These are phyloP conservation scores for Galerucella nymphaeae DNA, from an alignment of 2,888 invertebrate genomes.

Conservation along the genomic window DNA sequence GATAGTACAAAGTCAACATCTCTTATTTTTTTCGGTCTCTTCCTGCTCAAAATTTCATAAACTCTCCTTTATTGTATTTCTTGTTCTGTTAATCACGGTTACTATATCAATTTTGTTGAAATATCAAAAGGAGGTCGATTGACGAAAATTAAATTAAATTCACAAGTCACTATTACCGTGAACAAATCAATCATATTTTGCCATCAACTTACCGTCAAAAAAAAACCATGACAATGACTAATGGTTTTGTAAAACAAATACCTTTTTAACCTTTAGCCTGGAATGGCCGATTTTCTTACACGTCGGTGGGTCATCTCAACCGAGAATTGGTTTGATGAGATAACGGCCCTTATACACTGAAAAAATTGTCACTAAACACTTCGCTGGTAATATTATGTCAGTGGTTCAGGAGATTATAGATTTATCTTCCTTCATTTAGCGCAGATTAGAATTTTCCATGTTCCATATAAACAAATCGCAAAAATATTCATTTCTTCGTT, in stretches of 20 bases:
- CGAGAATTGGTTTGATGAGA: slow-evolving; percentile 35
- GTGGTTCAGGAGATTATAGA: no score
- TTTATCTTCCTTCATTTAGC: no score
- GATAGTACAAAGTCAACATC: no score
- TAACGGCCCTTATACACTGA: slow-evolving; percentile 44
- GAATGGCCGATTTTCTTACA: slow-evolving; percentile 27
- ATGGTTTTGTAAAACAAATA: slow-evolving; percentile 32
- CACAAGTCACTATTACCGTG: slow-evolving; percentile 2
- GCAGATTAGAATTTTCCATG: no score
- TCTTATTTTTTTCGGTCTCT: no score
- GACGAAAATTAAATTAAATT: not conserved
- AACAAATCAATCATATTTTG: slow-evolving; percentile 34
- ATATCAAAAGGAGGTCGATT: not conserved
- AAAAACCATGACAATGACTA: slow-evolving; percentile 28
- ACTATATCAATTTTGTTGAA: no score
- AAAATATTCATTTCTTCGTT: no score
- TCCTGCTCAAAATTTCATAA: no score
- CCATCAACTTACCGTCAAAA: slow-evolving; percentile 24
- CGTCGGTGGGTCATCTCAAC: slow-evolving; percentile 19
- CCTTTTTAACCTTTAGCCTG: slow-evolving; percentile 32
- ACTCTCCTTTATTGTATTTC: no score
- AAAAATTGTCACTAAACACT: not conserved
- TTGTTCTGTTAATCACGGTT: no score
- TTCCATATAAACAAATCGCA: no score
- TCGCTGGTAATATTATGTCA: not conserved